Conservation (phyloP, 1,140 invertebrate genomes). For the Zaprionus inermis region DNA sequence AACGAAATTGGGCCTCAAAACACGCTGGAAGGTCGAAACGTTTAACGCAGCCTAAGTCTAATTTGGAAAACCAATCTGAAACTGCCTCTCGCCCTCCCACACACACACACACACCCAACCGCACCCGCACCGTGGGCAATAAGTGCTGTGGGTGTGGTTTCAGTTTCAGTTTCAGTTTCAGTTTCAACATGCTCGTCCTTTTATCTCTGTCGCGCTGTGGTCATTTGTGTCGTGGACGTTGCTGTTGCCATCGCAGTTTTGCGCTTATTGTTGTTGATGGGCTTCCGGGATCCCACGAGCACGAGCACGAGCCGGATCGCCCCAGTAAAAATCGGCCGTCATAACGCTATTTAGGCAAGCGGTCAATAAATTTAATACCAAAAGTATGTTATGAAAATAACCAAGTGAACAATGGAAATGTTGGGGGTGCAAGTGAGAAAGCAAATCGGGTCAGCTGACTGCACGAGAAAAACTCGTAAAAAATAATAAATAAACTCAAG, state of each 20-base stretch:
- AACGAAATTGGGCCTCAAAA: conserved; percentile 47
- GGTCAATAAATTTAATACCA: conserved; percentile 41
- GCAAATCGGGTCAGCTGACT: conserved; percentile 15
- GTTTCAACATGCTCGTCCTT: conserved; percentile 34
- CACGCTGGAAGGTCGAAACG: conserved; percentile 44
- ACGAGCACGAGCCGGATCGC: conserved; percentile 5
- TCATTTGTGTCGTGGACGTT: conserved; percentile 9
- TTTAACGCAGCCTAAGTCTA: conserved; percentile 64
- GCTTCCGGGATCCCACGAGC: conserved; percentile 25
- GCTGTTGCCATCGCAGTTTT: conserved; percentile 33
- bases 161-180: conserved; percentile 42
- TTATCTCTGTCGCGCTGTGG: conserved; percentile 58
- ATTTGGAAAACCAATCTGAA: conserved; percentile 31
- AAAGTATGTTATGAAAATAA: conserved; percentile 44
- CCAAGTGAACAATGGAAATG: not conserved
- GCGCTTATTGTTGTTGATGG: conserved; percentile 47
- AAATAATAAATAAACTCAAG: conserved; percentile 36
- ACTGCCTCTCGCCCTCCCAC: not conserved
- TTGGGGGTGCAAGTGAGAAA: not conserved
- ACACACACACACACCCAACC: conserved; percentile 15
- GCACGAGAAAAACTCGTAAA: conserved; percentile 27
- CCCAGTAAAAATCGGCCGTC: conserved; percentile 20
- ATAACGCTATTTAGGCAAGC: conserved; percentile 41
- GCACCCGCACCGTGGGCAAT: conserved; percentile 59
- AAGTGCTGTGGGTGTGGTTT: conserved; percentile 71